A percentile compares a stretch with the other conserved stretches of the same genome.
These are phyloP conservation scores for Caracal caracal DNA, from an alignment of 2,113 vertebrate species.

Conservation along the genomic window DNA sequence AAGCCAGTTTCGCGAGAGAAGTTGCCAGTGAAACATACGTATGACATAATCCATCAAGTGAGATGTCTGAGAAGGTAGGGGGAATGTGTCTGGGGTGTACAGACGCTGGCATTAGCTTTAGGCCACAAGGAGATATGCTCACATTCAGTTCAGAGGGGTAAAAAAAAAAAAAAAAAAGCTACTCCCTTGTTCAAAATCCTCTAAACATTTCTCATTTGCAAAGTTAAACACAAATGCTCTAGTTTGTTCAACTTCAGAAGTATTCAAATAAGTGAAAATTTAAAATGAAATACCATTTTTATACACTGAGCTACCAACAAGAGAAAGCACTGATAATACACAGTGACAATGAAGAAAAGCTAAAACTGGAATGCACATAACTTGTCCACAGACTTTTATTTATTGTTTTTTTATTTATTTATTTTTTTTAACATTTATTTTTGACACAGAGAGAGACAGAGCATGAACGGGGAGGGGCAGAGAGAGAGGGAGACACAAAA, in stretches of 20 bases:
- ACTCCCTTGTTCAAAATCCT: conserved; percentile 19
- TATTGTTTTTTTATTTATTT: no score
- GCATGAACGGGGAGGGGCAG: no score
- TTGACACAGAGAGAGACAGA: no score
- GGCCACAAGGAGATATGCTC: neutral
- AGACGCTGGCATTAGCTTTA: neutral
- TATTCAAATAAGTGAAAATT: conserved; percentile 31
- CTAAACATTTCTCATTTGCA: conserved; percentile 7
- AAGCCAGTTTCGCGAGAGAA: neutral
- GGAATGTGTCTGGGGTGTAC: neutral
- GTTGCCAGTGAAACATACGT: neutral
- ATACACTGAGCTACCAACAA: neutral
- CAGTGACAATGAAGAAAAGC: neutral
- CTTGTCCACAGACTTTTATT: neutral
- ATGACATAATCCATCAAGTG: neutral
- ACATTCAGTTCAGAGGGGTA: neutral
- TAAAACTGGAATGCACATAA: neutral
- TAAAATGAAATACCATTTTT: neutral
- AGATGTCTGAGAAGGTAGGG: neutral
- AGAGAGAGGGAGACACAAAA: no score
- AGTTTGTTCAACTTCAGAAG: neutral
- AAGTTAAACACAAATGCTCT: conserved; percentile 24
- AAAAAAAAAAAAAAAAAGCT: conserved; percentile 26
- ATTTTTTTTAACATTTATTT: no score
- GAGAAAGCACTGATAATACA: neutral